Percentiles rank a stretch among this genome's conserved stretches.
phyloP scores from a whole-genome alignment of 1,140 invertebrate species.

The Neelides sp. region DNA sequence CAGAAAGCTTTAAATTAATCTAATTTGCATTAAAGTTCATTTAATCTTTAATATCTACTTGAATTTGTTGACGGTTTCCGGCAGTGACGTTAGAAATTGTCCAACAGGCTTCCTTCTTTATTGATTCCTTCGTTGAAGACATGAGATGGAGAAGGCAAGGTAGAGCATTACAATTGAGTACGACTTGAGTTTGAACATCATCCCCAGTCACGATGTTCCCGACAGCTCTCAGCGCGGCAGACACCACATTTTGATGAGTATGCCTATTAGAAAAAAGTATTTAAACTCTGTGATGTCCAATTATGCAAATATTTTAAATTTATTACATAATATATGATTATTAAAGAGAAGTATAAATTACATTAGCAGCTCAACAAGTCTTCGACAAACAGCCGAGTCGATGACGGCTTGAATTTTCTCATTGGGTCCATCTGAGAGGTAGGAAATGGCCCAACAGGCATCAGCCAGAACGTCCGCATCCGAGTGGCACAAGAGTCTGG shows the following conservation, averaged over 20 bases:
- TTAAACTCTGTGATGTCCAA: neutral
- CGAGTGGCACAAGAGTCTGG: slow-evolving; percentile 71
- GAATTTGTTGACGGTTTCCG: slow-evolving; percentile 85
- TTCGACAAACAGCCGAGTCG: slow-evolving; percentile 83
- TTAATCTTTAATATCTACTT: slow-evolving; percentile 40
- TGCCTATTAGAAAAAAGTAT: slow-evolving; percentile 48
- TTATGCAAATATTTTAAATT: neutral
- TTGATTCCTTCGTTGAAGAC: slow-evolving; percentile 62
- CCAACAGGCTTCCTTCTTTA: slow-evolving; percentile 96
- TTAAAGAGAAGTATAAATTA: slow-evolving; percentile 39
- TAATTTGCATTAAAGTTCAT: neutral
- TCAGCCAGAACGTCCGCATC: slow-evolving; percentile 88
- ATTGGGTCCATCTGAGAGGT: slow-evolving; percentile 91
- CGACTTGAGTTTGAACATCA: slow-evolving; percentile 90
- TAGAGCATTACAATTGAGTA: slow-evolving; percentile 79
- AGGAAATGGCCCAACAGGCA: slow-evolving; percentile 89
- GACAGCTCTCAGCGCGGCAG: slow-evolving; percentile 83
- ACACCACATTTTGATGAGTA: slow-evolving; percentile 78
- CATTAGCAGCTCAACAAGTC: slow-evolving; percentile 87
- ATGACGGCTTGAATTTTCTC: slow-evolving; percentile 97
- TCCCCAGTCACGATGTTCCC: slow-evolving; percentile 98
- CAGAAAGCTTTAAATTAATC: neutral
- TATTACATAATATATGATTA: neutral
- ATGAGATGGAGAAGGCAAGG: slow-evolving; percentile 72
- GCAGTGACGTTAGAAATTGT: slow-evolving; percentile 97